phyloP scores from a whole-genome alignment of 30 jellyfish, hydroid and myxozoan genomes.

The Euphysa ruthae region DNA sequence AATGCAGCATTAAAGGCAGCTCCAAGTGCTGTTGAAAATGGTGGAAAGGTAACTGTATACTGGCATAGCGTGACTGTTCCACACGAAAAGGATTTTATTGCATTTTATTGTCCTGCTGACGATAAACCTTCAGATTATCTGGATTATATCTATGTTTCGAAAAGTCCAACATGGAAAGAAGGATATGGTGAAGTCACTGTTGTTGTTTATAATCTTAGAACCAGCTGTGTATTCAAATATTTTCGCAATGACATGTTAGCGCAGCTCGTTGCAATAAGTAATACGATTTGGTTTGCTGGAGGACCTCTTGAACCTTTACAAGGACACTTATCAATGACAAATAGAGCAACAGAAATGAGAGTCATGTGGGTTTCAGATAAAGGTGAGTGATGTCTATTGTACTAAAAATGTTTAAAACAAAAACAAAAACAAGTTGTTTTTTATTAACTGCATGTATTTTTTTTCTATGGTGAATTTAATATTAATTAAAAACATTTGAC shows the following conservation, averaged over 20 bases:
- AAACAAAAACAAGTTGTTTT: no score
- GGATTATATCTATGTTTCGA: slow-evolving; percentile 71
- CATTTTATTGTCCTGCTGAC: slow-evolving; percentile 59
- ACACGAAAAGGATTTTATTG: slow-evolving; percentile 73
- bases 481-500: no score
- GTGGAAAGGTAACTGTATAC: slow-evolving; percentile 54
- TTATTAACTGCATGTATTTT: no score
- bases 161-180: slow-evolving; percentile 38
- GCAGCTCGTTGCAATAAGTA: slow-evolving; percentile 73
- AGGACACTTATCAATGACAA: slow-evolving; percentile 85
- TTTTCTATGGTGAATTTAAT: no score
- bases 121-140: slow-evolving; percentile 37
- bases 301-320: slow-evolving; percentile 78
- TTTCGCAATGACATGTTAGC: slow-evolving; percentile 38
- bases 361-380: slow-evolving; percentile 94
- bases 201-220: slow-evolving; percentile 70
- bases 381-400: no score
- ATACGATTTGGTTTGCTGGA: slow-evolving; percentile 44
- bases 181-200: slow-evolving; percentile 71
- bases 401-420: no score
- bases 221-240: slow-evolving; percentile 68
- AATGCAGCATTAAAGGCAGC: slow-evolving; percentile 47
- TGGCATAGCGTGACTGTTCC: slow-evolving; percentile 71
- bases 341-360: slow-evolving; percentile 81
- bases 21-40: slow-evolving; percentile 72